Conservation (phyloP, 2,113 vertebrate genomes). For the Poeciliopsis prolifica region DNA sequence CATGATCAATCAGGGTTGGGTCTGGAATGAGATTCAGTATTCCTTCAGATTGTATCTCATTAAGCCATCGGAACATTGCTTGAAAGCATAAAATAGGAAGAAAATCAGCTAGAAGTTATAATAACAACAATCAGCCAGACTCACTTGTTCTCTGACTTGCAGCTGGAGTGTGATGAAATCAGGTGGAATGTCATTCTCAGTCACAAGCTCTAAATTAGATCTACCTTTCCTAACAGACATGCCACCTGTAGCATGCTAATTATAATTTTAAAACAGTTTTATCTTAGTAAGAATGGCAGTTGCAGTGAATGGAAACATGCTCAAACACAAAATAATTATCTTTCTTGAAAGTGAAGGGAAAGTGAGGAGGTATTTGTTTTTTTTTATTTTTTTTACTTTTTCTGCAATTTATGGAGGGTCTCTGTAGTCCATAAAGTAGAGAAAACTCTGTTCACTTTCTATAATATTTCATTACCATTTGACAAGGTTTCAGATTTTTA, state of each 20-base stretch:
- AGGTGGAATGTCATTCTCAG: background rate
- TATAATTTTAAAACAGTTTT: background rate
- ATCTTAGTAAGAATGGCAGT: background rate
- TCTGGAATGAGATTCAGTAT: background rate
- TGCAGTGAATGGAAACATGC: background rate
- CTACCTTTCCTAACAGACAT: background rate
- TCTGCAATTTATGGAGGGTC: background rate
- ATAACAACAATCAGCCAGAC: background rate
- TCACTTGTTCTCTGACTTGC: background rate
- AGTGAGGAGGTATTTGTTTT: no score
- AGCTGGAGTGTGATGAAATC: background rate
- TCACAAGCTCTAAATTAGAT: background rate
- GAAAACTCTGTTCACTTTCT: background rate
- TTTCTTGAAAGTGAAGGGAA: no score
- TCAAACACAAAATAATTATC: background rate
- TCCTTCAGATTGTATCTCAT: background rate
- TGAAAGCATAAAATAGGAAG: no score
- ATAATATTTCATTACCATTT: no score
- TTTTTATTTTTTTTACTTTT: no score
- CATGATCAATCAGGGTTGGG: background rate
- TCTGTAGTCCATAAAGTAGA: background rate
- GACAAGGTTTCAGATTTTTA: background rate
- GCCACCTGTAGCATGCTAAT: background rate
- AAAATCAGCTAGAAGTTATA: background rate
- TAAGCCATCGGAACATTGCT: background rate